phyloP scores from a whole-genome alignment of 2,113 vertebrate species.

The Crotalus horridus region DNA sequence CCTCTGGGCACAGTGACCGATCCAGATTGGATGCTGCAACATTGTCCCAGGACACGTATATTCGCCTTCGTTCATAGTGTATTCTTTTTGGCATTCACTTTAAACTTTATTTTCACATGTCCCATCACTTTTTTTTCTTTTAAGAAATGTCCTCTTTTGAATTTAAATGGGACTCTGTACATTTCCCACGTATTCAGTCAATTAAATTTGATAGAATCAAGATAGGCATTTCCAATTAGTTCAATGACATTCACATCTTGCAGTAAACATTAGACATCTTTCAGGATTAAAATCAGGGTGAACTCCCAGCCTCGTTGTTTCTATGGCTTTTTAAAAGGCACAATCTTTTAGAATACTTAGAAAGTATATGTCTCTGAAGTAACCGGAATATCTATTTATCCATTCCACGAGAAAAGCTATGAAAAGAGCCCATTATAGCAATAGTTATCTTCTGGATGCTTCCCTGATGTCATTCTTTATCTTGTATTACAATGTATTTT shows the following conservation, averaged over 20 bases:
- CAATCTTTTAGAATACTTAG: background rate
- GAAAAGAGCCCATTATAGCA: background rate
- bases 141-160: background rate
- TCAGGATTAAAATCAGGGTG: background rate
- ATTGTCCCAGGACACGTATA: background rate
- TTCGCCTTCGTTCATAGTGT: background rate
- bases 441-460: background rate
- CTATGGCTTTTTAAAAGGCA: background rate
- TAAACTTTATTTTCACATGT: background rate
- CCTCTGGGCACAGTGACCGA: background rate
- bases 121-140: background rate
- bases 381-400: background rate
- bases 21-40: background rate
- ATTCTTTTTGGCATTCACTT: background rate
- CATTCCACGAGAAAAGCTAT: background rate
- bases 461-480: background rate
- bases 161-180: background rate
- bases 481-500: background rate
- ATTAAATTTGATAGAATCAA: background rate
- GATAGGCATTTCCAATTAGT: background rate
- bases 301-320: background rate
- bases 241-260: background rate
- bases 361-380: background rate
- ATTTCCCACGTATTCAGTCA: background rate
- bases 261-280: background rate